These are phyloP conservation scores for Cremastobaeus sp. DNA, from an alignment of 2,888 invertebrate species.

Conservation along the genomic window DNA sequence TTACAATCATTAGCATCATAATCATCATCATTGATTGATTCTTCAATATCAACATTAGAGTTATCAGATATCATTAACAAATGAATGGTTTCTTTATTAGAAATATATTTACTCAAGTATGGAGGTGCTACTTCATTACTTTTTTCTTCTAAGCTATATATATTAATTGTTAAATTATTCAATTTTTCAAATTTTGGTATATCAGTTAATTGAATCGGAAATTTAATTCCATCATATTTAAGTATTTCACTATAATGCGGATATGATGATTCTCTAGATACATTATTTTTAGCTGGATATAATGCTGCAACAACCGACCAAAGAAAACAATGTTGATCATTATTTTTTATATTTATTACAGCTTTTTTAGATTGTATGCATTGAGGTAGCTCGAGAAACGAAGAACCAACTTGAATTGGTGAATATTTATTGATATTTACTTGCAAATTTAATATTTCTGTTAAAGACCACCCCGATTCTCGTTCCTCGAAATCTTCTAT, in stretches of 20 bases:
- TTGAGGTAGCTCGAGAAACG: constrained; percentile 53
- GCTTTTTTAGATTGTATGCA: constrained; percentile 56
- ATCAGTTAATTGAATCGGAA: constrained; percentile 38
- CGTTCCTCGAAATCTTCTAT: no score
- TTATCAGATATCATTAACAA: no score
- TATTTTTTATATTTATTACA: constrained; percentile 61
- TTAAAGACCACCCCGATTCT: no score
- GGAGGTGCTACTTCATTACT: background rate
- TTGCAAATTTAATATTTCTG: background rate
- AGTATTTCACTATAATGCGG: constrained; percentile 50
- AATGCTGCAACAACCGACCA: constrained; percentile 61
- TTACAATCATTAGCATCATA: no score
- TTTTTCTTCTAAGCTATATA: no score
- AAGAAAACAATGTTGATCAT: constrained; percentile 60
- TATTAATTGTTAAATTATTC: no score
- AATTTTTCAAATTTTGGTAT: constrained; percentile 20
- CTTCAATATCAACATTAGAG: no score
- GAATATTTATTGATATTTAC: no score
- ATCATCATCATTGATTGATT: constrained; percentile 7
- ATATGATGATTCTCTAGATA: no score
- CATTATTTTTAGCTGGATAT: constrained; percentile 38
- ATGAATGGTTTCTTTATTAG: background rate
- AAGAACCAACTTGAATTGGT: no score
- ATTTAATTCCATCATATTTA: constrained; percentile 55
- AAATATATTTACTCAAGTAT: background rate